Evolutionary conservation across 1,140 invertebrate genomes (phyloP).

Genomic region (Wasmannia auropunctata): DNA sequence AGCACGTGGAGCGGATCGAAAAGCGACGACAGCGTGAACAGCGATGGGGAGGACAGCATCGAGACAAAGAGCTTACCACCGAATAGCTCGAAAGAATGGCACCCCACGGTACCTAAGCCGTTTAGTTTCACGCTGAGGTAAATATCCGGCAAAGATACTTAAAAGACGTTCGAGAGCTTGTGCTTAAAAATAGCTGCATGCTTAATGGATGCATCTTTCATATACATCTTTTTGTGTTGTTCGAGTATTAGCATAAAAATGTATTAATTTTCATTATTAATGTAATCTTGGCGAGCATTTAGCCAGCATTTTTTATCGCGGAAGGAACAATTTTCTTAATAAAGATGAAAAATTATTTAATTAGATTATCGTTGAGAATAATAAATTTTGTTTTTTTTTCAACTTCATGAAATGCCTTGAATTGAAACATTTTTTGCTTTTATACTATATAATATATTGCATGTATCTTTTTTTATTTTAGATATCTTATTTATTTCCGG

Average conservation of each 20-base stretch:
- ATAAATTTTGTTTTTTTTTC: neutral
- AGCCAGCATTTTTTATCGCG: neutral
- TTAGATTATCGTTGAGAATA: too few species aligned
- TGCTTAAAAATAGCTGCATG: neutral
- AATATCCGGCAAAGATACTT: neutral
- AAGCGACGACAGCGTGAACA: constrained; percentile 76
- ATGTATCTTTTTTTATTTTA: neutral
- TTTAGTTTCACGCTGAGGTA: constrained; percentile 90
- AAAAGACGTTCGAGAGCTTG: neutral
- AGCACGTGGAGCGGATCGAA: constrained; percentile 79
- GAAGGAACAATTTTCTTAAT: neutral
- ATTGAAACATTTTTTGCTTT: neutral
- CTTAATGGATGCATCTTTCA: neutral
- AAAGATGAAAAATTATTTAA: neutral
- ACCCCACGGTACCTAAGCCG: constrained; percentile 87
- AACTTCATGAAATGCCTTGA: neutral
- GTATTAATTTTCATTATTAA: neutral
- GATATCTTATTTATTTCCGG: constrained; percentile 13
- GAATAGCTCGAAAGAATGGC: constrained; percentile 79
- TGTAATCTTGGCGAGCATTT: neutral
- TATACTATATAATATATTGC: neutral
- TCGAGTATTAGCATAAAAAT: neutral
- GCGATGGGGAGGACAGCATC: constrained; percentile 76
- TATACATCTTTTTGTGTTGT: neutral
- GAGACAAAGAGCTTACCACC: constrained; percentile 82